These are phyloP conservation scores for Borostomias antarcticus DNA, from an alignment of 2,797 vertebrate species.

Conservation along the genomic window DNA sequence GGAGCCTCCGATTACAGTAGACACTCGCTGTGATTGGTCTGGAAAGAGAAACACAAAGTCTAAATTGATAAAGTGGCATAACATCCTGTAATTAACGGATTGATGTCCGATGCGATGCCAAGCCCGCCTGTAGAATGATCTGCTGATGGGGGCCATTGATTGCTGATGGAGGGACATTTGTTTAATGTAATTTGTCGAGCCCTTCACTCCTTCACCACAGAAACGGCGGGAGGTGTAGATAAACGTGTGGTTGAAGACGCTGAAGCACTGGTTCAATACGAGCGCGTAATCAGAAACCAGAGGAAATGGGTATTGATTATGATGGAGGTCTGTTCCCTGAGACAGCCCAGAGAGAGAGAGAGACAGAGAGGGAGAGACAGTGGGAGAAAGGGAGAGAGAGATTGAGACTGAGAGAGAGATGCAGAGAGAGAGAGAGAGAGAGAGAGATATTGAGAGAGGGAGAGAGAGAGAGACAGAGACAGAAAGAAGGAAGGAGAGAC, in stretches of 20 bases:
- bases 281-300: slow-evolving; percentile 77
- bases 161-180: slow-evolving; percentile 59
- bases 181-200: slow-evolving; percentile 74
- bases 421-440: too few relatives aligned
- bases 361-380: slow-evolving; percentile 33
- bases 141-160: slow-evolving; percentile 50
- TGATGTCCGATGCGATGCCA: slow-evolving; percentile 51
- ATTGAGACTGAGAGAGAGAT: too few relatives aligned
- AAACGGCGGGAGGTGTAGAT: slow-evolving; percentile 69
- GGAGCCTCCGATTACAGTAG: too few relatives aligned
- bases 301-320: slow-evolving; percentile 79
- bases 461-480: slow-evolving; percentile 10
- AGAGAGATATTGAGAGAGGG: too few relatives aligned
- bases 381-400: too few relatives aligned
- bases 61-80: background rate
- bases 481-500: too few relatives aligned
- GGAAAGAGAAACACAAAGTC: too few relatives aligned
- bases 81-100: slow-evolving; percentile 53
- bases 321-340: slow-evolving; percentile 62
- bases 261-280: slow-evolving; percentile 77
- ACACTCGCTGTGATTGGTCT: too few relatives aligned
- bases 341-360: slow-evolving; percentile 48
- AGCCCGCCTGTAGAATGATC: slow-evolving; percentile 37
- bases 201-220: slow-evolving; percentile 50
- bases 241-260: slow-evolving; percentile 75